Conservation (phyloP, 1,140 invertebrate genomes). For the Hestina assimilis region DNA sequence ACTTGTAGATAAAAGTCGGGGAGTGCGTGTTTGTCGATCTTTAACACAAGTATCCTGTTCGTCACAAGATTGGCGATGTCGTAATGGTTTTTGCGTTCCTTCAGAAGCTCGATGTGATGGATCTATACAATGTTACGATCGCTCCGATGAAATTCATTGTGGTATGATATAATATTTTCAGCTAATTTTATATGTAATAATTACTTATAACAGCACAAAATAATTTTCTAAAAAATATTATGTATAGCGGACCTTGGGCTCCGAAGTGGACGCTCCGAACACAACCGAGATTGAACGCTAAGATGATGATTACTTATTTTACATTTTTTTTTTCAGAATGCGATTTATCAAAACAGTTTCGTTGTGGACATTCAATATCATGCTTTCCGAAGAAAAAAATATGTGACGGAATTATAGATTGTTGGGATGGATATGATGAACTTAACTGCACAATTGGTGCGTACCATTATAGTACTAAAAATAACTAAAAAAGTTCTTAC, state of each 20-base stretch:
- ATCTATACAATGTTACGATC: conserved; percentile 87
- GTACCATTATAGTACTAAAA: no score
- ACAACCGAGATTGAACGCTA: not conserved
- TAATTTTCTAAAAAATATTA: no score
- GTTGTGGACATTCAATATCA: conserved; percentile 87
- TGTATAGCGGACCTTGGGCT: no score
- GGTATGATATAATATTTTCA: conserved; percentile 82
- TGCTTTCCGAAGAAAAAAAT: conserved; percentile 83
- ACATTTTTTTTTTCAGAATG: conserved; percentile 80
- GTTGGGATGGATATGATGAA: conserved; percentile 90
- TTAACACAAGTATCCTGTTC: conserved; percentile 74
- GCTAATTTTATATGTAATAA: no score
- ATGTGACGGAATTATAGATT: conserved; percentile 88
- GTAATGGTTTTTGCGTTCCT: conserved; percentile 85
- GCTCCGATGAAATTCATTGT: conserved; percentile 88
- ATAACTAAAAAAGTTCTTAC: no score
- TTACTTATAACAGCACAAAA: no score
- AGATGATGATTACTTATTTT: not conserved
- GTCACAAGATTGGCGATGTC: conserved; percentile 83
- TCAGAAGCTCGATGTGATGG: conserved; percentile 85
- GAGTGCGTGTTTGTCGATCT: conserved; percentile 75
- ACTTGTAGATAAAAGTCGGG: conserved; percentile 77
- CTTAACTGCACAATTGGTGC: conserved; percentile 85
- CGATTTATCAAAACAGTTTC: conserved; percentile 84
- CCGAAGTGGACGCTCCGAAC: no score